Base-by-base conservation (phyloP, 1,140 invertebrate genomes). In the Neodiprion pinetum region DNA sequence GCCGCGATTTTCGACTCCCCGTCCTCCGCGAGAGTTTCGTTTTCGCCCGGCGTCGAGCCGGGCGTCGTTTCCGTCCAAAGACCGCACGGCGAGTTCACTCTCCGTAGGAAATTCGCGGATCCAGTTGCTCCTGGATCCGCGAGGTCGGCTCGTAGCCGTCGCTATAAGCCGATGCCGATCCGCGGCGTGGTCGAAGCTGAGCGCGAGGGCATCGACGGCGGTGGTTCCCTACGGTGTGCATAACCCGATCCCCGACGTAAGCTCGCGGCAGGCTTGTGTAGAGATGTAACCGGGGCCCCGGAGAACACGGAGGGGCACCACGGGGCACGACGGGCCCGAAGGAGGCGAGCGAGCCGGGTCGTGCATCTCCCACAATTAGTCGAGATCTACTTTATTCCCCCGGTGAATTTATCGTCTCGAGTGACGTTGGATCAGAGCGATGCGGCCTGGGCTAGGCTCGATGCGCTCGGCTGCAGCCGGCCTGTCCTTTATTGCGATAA, bases 321-420 rank as follows among this genome's bases (percentile, higher is more conserved):
- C 75, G 72, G 75, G 75, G 73, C 72, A 73, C 72, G 76, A 71
- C 72, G 72, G 61, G 67, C 21, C 67, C 12, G 48, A 50, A 48
- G 47, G 47, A 77, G 40, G 71, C 70, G 70, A 21, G 72, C 47
- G 82, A 81, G 86, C 82, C 84, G 80, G 85, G 81, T 87, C 87
- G 86, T 87, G 86, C 82, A 88, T 87, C 87, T 88, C 81, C 80
- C 86, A 83, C 87, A 88, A 88, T 88, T 88, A 87, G 87, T 86
- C 85, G 82, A 84, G 85, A 87, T 86, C 85, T 85, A 85, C 84
- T 87, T 87, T 87, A 85, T 87, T 87, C 81, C 77, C 79, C 78
- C 80, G 75, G 78, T 78, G 81, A 80, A 88, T 88, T 88, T 88
- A 88, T 88, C 84, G 86, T 81, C 72, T 81, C 75, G 78, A 80